A percentile compares a stretch with the other conserved stretches of the same genome.
Evolutionary conservation across 2,888 invertebrate genomes (phyloP).

Genomic region (Cheilosia soror): DNA sequence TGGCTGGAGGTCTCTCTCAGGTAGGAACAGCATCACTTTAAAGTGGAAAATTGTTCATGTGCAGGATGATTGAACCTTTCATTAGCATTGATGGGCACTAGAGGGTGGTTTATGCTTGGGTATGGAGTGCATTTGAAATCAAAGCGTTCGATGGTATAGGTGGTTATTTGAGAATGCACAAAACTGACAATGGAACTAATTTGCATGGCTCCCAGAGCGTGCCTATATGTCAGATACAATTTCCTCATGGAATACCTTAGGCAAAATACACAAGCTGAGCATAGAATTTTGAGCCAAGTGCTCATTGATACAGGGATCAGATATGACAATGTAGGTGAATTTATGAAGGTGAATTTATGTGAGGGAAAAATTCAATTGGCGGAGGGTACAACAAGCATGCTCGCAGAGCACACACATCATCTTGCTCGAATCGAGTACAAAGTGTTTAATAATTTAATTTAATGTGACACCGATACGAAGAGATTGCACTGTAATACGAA

Average conservation of each 20-base stretch:
- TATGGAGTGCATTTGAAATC: neutral
- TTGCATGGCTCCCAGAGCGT: no score
- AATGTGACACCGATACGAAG: neutral
- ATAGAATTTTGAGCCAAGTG: no score
- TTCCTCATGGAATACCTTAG: no score
- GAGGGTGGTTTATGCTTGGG: neutral
- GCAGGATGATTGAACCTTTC: constrained; percentile 48
- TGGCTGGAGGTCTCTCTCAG: constrained; percentile 19
- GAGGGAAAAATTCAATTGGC: no score
- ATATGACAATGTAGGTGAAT: no score
- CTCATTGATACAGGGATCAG: no score
- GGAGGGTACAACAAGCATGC: neutral
- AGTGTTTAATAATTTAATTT: no score
- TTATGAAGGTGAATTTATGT: no score
- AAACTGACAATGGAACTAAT: no score
- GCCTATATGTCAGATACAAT: no score
- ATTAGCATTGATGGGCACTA: constrained; percentile 36
- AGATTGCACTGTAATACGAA: neutral
- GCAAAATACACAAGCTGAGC: no score
- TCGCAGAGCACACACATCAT: neutral
- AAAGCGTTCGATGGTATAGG: neutral
- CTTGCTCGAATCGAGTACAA: neutral
- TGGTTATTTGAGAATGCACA: neutral
- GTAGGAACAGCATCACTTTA: neutral
- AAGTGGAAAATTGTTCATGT: constrained; percentile 22